A percentile compares a stretch with the other conserved stretches of the same genome.
Conservation (phyloP, 1,140 invertebrate genomes). For the Heliconius melpomene region DNA sequence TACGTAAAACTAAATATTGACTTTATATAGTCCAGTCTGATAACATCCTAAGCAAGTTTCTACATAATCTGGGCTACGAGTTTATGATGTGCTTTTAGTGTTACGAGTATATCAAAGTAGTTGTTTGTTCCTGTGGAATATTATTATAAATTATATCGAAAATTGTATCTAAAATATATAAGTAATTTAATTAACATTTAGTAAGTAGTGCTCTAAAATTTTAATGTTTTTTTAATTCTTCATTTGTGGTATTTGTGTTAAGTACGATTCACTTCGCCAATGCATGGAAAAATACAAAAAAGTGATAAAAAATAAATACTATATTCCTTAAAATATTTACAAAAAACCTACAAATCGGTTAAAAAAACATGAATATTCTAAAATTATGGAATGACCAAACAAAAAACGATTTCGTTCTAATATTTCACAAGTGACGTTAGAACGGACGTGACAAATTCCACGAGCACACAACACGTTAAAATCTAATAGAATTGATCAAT, state of each 20-base stretch:
- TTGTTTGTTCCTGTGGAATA: neutral
- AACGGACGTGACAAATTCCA: neutral
- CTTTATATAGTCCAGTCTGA: neutral
- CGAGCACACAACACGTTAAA: constrained; percentile 14
- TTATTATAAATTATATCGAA: neutral
- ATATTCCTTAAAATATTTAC: too few relatives aligned
- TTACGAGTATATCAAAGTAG: neutral
- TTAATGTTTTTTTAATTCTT: neutral
- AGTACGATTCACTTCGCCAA: too few relatives aligned
- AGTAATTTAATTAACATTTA: neutral
- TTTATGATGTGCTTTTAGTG: constrained; percentile 7
- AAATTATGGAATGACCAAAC: neutral
- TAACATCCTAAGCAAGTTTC: neutral
- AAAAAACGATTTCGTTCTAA: constrained; percentile 3
- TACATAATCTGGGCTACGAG: neutral
- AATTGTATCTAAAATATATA: neutral
- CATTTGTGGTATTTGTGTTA: neutral
- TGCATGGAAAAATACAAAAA: too few relatives aligned
- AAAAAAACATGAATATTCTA: too few relatives aligned
- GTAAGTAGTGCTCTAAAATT: neutral
- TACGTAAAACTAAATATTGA: neutral
- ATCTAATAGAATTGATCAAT: constrained; percentile 36
- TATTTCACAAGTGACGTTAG: neutral
- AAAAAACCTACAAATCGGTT: too few relatives aligned
- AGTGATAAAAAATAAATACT: too few relatives aligned